Percentiles rank a stretch among this genome's conserved stretches.
Evolutionary conservation across 2,797 vertebrate genomes (phyloP).

Genomic region (Scomberomorus guttatus): DNA sequence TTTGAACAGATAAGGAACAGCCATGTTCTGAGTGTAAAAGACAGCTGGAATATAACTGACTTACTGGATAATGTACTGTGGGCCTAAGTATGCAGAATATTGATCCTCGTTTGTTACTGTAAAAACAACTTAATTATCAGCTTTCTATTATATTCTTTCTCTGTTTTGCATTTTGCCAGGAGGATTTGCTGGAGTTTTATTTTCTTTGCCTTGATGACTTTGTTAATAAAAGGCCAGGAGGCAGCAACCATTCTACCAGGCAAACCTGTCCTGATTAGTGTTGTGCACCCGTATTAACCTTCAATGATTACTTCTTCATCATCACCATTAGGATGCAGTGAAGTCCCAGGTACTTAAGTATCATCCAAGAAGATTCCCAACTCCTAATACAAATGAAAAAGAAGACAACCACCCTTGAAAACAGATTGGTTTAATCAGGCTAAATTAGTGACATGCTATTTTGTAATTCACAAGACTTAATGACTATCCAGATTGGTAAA

Average conservation of each 20-base stretch:
- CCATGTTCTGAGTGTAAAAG: neutral
- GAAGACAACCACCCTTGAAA: slow-evolving; percentile 39
- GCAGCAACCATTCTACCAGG: slow-evolving; percentile 42
- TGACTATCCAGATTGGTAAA: slow-evolving; percentile 14
- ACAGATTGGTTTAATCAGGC: slow-evolving; percentile 52
- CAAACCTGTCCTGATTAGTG: slow-evolving; percentile 65
- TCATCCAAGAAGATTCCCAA: slow-evolving; percentile 66
- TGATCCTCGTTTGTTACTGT: neutral
- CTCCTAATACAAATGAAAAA: slow-evolving; percentile 50
- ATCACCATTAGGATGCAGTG: slow-evolving; percentile 61
- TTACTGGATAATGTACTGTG: neutral
- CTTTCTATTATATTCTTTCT: neutral
- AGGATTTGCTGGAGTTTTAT: slow-evolving; percentile 10
- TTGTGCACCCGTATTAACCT: slow-evolving; percentile 75
- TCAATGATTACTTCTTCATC: slow-evolving; percentile 73
- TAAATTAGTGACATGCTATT: slow-evolving; percentile 28
- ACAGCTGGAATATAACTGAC: neutral
- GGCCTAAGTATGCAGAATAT: neutral
- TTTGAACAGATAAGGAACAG: slow-evolving; percentile 19
- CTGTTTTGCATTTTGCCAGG: slow-evolving; percentile 10
- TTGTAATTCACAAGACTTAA: slow-evolving; percentile 29
- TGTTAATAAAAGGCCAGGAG: slow-evolving; percentile 58
- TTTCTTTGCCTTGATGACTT: slow-evolving; percentile 39
- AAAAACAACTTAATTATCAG: neutral
- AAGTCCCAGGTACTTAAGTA: slow-evolving; percentile 63